These are phyloP conservation scores for Alca torda DNA, from an alignment of 2,797 vertebrate species.

Conservation along the genomic window DNA sequence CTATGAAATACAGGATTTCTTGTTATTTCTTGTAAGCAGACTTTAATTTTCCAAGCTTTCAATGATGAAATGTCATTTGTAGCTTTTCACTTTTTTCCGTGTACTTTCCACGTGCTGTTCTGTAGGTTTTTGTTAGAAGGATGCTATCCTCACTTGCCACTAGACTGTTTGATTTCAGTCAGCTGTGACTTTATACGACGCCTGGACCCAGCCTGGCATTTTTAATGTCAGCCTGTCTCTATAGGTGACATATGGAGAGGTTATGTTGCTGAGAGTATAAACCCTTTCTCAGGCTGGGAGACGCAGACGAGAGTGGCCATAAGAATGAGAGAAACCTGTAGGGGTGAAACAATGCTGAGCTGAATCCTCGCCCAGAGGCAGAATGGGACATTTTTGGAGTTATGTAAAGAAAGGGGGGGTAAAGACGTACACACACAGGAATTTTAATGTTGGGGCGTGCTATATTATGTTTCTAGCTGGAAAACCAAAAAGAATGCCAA, in stretches of 20 bases:
- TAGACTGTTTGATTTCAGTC: neutral
- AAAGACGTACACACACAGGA: neutral
- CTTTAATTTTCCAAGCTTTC: neutral
- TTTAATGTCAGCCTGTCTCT: neutral
- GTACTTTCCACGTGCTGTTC: neutral
- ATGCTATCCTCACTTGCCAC: neutral
- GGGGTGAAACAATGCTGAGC: neutral
- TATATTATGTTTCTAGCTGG: neutral
- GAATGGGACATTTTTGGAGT: neutral
- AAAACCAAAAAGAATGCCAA: neutral
- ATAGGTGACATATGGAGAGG: neutral
- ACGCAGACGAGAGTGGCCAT: fast-evolving
- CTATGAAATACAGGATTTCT: neutral
- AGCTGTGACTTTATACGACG: neutral
- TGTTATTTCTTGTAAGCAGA: neutral
- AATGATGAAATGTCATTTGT: neutral
- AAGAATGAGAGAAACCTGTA: neutral
- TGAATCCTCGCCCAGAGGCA: neutral
- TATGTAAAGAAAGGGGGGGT: neutral
- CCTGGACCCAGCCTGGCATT: neutral
- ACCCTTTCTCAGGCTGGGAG: neutral
- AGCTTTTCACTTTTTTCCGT: neutral
- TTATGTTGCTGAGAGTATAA: neutral
- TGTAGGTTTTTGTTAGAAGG: neutral
- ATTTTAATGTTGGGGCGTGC: neutral